Evolutionary conservation across 2,797 vertebrate genomes (phyloP).

Genomic region (Paguma larvata): DNA sequence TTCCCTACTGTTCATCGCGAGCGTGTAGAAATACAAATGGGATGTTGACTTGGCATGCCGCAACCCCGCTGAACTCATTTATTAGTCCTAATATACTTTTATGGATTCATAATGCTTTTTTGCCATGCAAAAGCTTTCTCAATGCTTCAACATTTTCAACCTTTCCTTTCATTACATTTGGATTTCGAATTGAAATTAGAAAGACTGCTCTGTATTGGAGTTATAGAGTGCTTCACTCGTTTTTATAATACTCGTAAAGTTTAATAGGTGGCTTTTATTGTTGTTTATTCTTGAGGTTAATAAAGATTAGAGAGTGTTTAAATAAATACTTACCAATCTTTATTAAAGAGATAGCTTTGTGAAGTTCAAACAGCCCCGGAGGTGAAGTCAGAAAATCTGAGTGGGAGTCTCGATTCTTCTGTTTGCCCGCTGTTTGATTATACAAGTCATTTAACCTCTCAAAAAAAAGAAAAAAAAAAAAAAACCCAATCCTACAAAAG

Average conservation of each 20-base stretch:
- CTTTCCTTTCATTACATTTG: conserved; percentile 14
- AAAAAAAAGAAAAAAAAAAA: background rate
- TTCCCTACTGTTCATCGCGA: background rate
- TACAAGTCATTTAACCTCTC: background rate
- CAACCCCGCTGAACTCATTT: background rate
- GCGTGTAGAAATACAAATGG: background rate
- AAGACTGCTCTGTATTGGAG: background rate
- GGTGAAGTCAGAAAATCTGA: conserved; percentile 39
- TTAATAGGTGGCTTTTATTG: background rate
- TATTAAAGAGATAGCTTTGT: background rate
- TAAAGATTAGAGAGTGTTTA: conserved; percentile 11
- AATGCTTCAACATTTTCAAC: background rate
- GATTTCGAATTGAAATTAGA: background rate
- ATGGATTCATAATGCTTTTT: background rate
- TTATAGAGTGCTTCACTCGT: background rate
- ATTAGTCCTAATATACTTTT: background rate
- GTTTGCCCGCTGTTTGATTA: conserved; percentile 28
- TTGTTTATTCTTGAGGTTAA: conserved; percentile 24
- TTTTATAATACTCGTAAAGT: background rate
- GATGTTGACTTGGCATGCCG: background rate
- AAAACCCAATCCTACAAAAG: background rate
- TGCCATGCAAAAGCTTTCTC: background rate
- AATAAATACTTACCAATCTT: background rate
- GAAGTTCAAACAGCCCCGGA: background rate
- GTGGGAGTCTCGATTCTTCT: background rate